Evolutionary conservation across 1,140 invertebrate genomes (phyloP), one percentile per base, ranked within the genome.

Genomic region (Bombus turneri): DNA sequence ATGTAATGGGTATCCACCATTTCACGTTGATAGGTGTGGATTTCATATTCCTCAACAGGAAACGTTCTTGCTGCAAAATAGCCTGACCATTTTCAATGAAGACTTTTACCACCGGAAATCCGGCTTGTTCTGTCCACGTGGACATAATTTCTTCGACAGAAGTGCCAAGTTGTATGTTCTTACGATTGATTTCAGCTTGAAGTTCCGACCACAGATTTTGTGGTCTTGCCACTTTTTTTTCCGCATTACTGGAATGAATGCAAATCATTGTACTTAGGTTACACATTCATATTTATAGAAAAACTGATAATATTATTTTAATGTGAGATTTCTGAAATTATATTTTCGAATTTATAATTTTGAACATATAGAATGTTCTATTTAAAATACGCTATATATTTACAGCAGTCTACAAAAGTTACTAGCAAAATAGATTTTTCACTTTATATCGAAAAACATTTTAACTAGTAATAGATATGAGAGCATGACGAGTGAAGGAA

Each of bases 111-210:
- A 98, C 96, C 0, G 98, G 98, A 90, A 97, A 97, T 47, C 98
- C 98, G 71, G 97, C 94, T 91, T 98, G 96, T 31, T 96, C 95
- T 0, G 97, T 97, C 97, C 97, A 98, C 53, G 96, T 96, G 1
- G 97, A 95, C 94, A 98, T 96, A 9, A 97, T 94, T 0, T 86
- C 92, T 41, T 95, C 94, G 0, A 97, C 92, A 9, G 93, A 83
- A 34, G 91, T 41, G 1, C 84, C 81, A 0, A 71, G 13, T 10
- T 94, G 90, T 31, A 2, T 3, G 2, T 92, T 91, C 15, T 68
- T 91, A 1, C 71, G 83, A 64, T 94, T 88, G 3, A 93, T 88
- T 90, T 96, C 93, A 68, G 93, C 89, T 80, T 96, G 96, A 79
- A 98, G 90, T 41, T 96, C 95, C 28, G 89, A 69, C 96, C 97